A percentile compares a stretch with the other conserved stretches of the same genome.
Evolutionary conservation across 2,113 vertebrate genomes (phyloP).

Genomic region (Oxyruncus cristatus): DNA sequence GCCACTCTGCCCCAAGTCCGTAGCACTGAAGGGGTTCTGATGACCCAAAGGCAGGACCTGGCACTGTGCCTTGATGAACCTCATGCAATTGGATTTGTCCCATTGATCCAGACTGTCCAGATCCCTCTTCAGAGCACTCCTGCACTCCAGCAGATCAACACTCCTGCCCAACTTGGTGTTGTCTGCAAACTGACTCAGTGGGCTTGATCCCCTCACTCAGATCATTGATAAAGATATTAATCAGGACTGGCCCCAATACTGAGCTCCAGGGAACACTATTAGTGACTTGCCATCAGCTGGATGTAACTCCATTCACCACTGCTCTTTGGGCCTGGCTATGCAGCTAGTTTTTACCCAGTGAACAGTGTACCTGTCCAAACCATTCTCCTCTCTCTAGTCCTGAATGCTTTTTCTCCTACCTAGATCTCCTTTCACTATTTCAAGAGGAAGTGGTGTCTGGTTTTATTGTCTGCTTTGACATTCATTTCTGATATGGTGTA

Average conservation of each 20-base stretch:
- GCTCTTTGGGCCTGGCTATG: neutral
- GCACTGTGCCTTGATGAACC: neutral
- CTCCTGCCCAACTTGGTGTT: neutral
- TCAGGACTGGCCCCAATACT: neutral
- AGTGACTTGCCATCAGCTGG: neutral
- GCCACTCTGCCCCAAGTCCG: neutral
- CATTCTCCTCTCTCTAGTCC: neutral
- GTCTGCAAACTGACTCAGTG: neutral
- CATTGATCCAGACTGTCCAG: neutral
- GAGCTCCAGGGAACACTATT: neutral
- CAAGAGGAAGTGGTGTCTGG: neutral
- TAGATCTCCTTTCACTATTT: neutral
- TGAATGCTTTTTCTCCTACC: neutral
- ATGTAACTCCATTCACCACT: neutral
- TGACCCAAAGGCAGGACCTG: neutral
- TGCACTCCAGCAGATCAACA: neutral
- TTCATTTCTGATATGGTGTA: neutral
- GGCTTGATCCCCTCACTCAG: neutral
- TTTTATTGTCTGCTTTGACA: conserved; percentile 4
- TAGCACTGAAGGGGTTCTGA: accelerated
- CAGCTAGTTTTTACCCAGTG: neutral
- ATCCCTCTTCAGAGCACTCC: neutral
- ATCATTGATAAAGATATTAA: neutral
- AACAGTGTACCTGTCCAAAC: neutral
- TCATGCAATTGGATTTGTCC: neutral